Percentiles rank a stretch among this genome's conserved stretches.
Conservation (phyloP, 2,113 vertebrate species). For the Rattus rattus region DNA sequence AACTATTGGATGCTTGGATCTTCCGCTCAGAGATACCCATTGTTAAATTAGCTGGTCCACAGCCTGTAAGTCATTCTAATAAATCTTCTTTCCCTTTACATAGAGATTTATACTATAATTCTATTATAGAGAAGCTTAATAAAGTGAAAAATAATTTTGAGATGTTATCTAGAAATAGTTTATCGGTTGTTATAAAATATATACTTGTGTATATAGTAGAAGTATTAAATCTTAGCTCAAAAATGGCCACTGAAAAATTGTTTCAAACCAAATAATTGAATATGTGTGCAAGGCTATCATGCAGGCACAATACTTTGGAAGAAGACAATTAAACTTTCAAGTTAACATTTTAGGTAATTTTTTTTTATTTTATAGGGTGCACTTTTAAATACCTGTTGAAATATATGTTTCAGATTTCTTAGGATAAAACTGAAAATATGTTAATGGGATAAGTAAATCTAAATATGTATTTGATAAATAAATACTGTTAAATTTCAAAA, state of each 20-base stretch:
- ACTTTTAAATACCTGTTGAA: neutral
- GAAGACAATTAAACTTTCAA: neutral
- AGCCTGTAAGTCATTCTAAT: neutral
- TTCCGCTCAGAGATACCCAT: neutral
- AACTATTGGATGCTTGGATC: neutral
- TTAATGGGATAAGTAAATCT: neutral
- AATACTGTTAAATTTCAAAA: neutral
- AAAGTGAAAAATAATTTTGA: neutral
- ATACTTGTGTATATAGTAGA: neutral
- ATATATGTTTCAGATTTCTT: neutral
- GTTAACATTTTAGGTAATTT: neutral
- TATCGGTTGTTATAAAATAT: neutral
- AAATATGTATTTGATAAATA: neutral
- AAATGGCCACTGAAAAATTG: neutral
- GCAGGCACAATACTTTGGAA: neutral
- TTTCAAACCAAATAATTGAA: neutral
- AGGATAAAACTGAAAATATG: neutral
- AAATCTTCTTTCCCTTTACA: neutral
- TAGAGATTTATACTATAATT: neutral
- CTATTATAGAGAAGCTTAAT: too few species aligned
- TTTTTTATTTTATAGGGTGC: neutral
- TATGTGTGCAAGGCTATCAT: neutral
- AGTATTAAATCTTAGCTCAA: neutral
- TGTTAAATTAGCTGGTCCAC: too few species aligned
- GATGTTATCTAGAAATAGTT: neutral